A percentile compares a stretch with the other conserved stretches of the same genome.
Evolutionary conservation across 2,888 invertebrate species (phyloP).

Genomic region (Drosophila quasianomalipes): DNA sequence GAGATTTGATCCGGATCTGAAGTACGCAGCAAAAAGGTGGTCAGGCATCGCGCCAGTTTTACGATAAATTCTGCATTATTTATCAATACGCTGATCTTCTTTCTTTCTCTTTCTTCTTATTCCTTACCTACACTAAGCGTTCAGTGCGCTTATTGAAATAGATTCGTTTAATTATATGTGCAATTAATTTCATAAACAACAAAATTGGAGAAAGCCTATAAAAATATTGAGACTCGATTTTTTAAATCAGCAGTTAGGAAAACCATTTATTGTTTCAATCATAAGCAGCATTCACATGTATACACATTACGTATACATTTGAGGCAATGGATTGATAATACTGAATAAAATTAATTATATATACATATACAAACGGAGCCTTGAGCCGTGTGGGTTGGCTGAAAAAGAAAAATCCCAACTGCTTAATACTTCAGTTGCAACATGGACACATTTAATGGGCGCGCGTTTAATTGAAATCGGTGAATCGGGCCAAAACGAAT

Average conservation of each 20-base stretch:
- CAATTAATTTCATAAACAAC: background rate
- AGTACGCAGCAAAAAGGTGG: background rate
- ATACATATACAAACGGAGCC: background rate
- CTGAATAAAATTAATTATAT: background rate
- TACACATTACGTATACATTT: background rate
- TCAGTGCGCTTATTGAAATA: background rate
- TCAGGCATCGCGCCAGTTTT: background rate
- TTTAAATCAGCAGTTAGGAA: background rate
- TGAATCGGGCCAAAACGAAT: conserved; percentile 21
- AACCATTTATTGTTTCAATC: background rate
- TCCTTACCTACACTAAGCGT: background rate
- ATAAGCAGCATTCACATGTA: background rate
- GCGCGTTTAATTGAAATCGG: conserved; percentile 26
- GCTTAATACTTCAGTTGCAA: background rate
- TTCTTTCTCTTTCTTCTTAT: background rate
- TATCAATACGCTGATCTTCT: background rate
- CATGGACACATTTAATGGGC: conserved; percentile 7
- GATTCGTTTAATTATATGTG: background rate
- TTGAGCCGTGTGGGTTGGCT: background rate
- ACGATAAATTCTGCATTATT: background rate
- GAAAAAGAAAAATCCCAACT: background rate
- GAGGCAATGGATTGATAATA: background rate
- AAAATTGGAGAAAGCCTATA: background rate
- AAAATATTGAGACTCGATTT: background rate
- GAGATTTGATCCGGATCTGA: background rate